These are phyloP conservation scores for Rhinogobius similis DNA, from an alignment of 2,113 vertebrate genomes.

Conservation along the genomic window DNA sequence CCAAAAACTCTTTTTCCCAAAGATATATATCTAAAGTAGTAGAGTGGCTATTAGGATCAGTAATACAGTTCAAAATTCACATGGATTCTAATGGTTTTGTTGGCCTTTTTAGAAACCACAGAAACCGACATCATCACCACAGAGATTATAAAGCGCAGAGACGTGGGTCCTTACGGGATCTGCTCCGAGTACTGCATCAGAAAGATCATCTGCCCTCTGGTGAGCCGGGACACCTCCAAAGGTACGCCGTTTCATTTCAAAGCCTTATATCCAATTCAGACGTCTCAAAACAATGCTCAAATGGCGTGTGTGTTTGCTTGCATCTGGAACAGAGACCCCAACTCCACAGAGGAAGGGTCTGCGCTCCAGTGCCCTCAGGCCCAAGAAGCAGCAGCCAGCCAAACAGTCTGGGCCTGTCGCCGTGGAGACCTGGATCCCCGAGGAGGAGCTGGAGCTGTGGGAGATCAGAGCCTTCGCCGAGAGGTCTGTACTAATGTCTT, in stretches of 20 bases:
- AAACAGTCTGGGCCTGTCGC: conserved; percentile 94
- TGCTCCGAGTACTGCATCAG: conserved; percentile 97
- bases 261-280: not conserved
- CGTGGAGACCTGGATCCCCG: conserved; percentile 95
- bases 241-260: conserved; percentile 71
- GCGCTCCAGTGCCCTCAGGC: conserved; percentile 91
- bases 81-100: not conserved
- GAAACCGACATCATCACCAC: conserved; percentile 96
- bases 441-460: conserved; percentile 97
- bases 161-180: conserved; percentile 93
- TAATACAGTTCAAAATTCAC: too few relatives aligned
- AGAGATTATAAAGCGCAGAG: conserved; percentile 95
- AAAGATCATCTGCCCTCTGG: conserved; percentile 97
- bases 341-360: conserved; percentile 85
- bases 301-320: not conserved
- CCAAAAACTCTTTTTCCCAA: too few relatives aligned
- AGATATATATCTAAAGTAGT: too few relatives aligned
- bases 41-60: too few relatives aligned
- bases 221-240: conserved; percentile 93
- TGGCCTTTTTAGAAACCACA: conserved; percentile 85
- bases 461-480: conserved; percentile 98
- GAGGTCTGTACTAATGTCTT: conserved; percentile 72
- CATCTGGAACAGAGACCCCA: conserved; percentile 83
- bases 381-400: conserved; percentile 94
- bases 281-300: not conserved